Base-by-base conservation (phyloP, 2,797 vertebrate genomes). In the Serranus cabrilla region DNA sequence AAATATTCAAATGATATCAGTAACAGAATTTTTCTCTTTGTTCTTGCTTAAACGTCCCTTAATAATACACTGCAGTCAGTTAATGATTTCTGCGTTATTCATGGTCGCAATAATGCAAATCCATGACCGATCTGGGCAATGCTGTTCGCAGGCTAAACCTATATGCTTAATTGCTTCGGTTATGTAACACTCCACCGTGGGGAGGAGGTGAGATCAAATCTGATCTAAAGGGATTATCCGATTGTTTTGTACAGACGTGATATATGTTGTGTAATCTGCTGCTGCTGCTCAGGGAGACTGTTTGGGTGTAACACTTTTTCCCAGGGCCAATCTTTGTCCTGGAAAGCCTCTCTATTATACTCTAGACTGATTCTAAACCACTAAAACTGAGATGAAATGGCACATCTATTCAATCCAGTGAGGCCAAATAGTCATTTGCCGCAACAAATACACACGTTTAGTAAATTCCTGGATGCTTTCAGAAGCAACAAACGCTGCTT, bases 201-300 rank as follows among this genome's bases (percentile, higher is more conserved):
- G 62, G 42, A 68, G 45, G 71, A 78, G 40, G 59, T 81, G 52
- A 87, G 63, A 72, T 60, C 17, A 67, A 34, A 25, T 62, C 39
- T n/a, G 50, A 83, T 86, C 62, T 46, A 39, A 66, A 21, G 39
- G 27, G 77, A 87, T 86, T 77, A 80, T 71, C 50, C 59, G 9
- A 65, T 67, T 67, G 58, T 77, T 82, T 75, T 68, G 16, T 49
- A 59, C 31, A 72, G 20, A 73, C 45, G 63, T 83, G 63, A 71
- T 77, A 79, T 68, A 71, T 77, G 57, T 71, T 76, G 46, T 56
- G 57, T 71, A 76, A 82, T 77, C 66, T 74, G 76, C 20, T 37
- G n/a, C 20, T 37, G n/a, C 68, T 76, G 58, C 47, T 80, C 50
- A 45, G 75, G 59, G 69, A 69, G 42, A 37, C 37, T 45, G 51